Conservation (phyloP, 2,797 vertebrate genomes). For the Melanotaenia parkinsoni region DNA sequence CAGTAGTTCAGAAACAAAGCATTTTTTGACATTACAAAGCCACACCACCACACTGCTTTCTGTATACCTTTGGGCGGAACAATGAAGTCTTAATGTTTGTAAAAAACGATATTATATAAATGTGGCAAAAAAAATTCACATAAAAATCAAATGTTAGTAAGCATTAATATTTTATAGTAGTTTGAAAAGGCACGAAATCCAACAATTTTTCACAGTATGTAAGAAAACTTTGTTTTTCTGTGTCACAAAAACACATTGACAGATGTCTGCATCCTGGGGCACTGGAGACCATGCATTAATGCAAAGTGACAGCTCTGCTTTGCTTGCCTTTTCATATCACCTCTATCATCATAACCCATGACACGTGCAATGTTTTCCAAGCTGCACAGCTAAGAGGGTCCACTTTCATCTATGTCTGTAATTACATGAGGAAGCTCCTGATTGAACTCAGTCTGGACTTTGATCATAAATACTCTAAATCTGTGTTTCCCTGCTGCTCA, state of each 20-base stretch:
- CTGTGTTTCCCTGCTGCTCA: constrained; percentile 11
- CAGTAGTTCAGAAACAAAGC: background rate
- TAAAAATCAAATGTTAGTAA: background rate
- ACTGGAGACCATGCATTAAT: constrained; percentile 55
- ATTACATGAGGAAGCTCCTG: constrained; percentile 8
- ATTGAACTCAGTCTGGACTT: background rate
- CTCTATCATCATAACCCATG: constrained; percentile 36
- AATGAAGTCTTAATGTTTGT: background rate
- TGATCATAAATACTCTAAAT: constrained; percentile 1
- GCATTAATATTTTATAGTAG: background rate
- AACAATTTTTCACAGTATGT: background rate
- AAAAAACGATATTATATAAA: background rate
- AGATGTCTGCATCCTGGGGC: constrained; percentile 60
- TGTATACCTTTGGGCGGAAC: background rate
- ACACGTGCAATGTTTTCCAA: constrained; percentile 33
- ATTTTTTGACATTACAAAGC: background rate
- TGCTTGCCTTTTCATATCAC: constrained; percentile 71
- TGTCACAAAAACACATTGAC: constrained; percentile 42
- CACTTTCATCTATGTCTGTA: constrained; percentile 7
- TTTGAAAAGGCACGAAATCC: background rate
- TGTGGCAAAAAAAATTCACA: background rate
- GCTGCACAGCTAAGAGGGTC: constrained; percentile 8
- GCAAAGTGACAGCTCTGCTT: constrained; percentile 68
- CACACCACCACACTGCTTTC: background rate
- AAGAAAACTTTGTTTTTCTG: constrained; percentile 19